These are phyloP conservation scores for Physella acuta DNA, from an alignment of 1,140 invertebrate genomes.

Conservation along the genomic window DNA sequence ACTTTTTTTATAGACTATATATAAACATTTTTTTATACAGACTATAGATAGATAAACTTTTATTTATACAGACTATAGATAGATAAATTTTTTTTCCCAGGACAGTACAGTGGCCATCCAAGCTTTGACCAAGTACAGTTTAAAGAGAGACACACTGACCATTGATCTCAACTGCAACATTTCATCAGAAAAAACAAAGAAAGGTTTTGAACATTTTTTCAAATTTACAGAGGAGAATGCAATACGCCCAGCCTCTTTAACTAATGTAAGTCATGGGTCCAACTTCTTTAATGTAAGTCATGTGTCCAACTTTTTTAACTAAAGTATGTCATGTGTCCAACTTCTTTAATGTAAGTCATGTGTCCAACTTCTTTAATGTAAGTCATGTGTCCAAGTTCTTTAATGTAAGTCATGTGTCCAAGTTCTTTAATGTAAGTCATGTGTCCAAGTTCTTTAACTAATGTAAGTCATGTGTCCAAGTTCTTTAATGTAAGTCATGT, in stretches of 20 bases:
- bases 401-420: no score
- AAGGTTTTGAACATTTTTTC: constrained; percentile 22
- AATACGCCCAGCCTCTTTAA: constrained; percentile 20
- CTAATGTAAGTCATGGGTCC: constrained; percentile 31
- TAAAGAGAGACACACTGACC: background rate
- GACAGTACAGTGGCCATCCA: constrained; percentile 31
- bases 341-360: no score
- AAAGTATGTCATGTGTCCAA: no score
- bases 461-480: no score
- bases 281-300: no score
- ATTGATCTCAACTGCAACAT: constrained; percentile 25
- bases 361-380: no score
- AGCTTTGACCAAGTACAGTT: constrained; percentile 26
- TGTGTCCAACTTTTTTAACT: no score
- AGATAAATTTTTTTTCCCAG: background rate
- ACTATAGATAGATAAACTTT: background rate
- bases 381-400: no score
- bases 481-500: no score
- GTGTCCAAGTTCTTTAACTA: no score
- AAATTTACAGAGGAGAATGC: constrained; percentile 29
- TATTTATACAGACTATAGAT: background rate
- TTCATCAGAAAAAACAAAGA: background rate
- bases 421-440: no score
- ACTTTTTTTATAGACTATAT: background rate
- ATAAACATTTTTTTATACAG: background rate